Evolutionary conservation across 2,113 vertebrate genomes (phyloP).

Genomic region (Microcebus jonahi): DNA sequence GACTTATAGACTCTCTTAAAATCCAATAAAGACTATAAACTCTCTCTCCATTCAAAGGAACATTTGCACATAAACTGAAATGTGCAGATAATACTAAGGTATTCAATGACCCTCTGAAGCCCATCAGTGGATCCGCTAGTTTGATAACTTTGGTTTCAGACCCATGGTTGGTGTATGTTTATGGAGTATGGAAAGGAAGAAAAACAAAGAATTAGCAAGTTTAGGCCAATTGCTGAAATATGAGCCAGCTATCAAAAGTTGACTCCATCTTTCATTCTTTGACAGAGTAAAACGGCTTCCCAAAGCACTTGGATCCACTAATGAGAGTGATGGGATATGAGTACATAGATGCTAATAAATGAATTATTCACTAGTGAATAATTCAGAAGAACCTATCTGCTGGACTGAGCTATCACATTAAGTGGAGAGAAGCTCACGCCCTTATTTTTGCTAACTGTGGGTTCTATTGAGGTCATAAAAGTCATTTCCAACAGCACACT

Average conservation of each 20-base stretch:
- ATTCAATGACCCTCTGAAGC: not conserved
- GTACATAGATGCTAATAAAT: not conserved
- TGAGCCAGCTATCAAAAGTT: not conserved
- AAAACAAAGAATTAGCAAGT: not conserved
- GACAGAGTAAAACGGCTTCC: not conserved
- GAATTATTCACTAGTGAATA: not conserved
- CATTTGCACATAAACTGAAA: not conserved
- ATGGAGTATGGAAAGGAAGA: not conserved
- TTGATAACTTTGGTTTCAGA: not conserved
- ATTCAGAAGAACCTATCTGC: conserved; percentile 3
- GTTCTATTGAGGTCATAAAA: not conserved
- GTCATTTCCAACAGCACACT: not conserved
- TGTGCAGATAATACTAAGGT: not conserved
- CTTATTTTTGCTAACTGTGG: not conserved
- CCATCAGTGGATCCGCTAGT: not conserved
- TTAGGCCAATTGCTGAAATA: not conserved
- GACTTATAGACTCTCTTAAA: not conserved
- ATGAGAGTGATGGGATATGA: not conserved
- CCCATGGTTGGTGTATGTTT: not conserved
- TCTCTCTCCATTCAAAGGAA: not conserved
- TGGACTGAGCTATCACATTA: not conserved
- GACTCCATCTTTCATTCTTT: conserved; percentile 16
- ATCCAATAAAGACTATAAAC: not conserved
- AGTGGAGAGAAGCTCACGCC: not conserved
- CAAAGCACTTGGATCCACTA: not conserved